A percentile compares a stretch with the other conserved stretches of the same genome.
Conservation (phyloP, 2,797 vertebrate species). For the Macrochelys suwanniensis region DNA sequence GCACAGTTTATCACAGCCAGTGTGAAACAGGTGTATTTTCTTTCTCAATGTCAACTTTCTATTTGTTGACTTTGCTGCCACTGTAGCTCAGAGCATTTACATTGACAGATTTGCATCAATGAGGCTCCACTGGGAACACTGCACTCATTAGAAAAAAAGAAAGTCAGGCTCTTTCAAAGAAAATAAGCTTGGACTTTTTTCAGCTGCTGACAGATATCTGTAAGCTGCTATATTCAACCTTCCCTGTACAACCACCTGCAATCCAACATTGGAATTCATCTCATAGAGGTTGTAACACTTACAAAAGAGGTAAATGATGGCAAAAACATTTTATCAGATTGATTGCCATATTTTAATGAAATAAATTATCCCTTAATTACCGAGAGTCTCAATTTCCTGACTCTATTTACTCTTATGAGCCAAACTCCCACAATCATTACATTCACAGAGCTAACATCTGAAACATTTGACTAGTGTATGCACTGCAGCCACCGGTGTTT, state of each 20-base stretch:
- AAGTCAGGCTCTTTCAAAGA: background rate
- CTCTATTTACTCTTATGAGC: background rate
- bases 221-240: background rate
- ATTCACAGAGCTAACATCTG: background rate
- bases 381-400: background rate
- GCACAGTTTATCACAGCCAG: background rate
- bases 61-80: slow-evolving; percentile 10
- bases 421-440: background rate
- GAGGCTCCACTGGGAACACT: background rate
- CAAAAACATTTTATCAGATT: background rate
- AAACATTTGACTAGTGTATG: background rate
- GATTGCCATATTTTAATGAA: background rate
- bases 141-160: slow-evolving; percentile 1
- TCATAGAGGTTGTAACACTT: background rate
- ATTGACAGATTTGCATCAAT: slow-evolving; percentile 26
- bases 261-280: background rate
- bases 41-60: slow-evolving; percentile 14
- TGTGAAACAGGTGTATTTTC: slow-evolving; percentile 9
- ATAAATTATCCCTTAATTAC: background rate
- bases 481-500: background rate
- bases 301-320: background rate
- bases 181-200: background rate
- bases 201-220: slow-evolving; percentile 1
- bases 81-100: background rate
- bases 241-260: background rate